These are phyloP conservation scores for Propithecus deckenii DNA, from an alignment of 2,797 vertebrate genomes.

Conservation along the genomic window DNA sequence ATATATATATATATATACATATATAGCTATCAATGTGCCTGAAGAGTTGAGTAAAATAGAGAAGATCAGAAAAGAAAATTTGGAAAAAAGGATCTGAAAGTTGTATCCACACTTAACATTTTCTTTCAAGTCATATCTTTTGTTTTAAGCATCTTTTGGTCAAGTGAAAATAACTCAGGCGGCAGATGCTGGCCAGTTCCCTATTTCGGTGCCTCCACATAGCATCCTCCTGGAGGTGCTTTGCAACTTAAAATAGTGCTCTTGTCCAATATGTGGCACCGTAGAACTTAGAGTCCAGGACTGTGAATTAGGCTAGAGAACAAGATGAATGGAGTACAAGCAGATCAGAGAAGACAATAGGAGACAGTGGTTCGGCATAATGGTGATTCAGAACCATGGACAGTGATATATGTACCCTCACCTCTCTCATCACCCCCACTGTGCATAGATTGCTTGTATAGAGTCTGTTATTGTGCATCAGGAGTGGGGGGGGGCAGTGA, in stretches of 20 bases:
- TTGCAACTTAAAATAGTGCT: conserved; percentile 13
- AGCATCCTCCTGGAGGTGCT: neutral
- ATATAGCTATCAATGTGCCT: neutral
- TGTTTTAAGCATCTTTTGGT: neutral
- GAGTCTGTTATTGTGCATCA: neutral
- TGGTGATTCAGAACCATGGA: conserved; percentile 69
- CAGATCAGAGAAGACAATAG: neutral
- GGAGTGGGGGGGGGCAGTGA: neutral
- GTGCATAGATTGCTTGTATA: neutral
- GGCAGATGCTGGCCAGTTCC: neutral
- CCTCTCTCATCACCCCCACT: neutral
- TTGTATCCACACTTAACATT: neutral
- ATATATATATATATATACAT: neutral
- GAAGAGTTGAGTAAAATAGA: neutral
- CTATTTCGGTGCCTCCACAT: neutral
- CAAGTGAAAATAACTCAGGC: neutral
- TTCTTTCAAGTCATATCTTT: conserved; percentile 48
- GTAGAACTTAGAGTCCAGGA: neutral
- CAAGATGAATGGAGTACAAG: neutral
- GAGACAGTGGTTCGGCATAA: neutral
- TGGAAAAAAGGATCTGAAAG: neutral
- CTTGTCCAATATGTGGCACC: neutral
- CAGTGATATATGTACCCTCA: rapidly evolving
- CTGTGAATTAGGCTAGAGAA: neutral
- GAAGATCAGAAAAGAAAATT: neutral